Percentiles rank a stretch among this genome's conserved stretches.
phyloP scores from a whole-genome alignment of 2,113 vertebrate genomes.

The Gnathonemus longibarbis region DNA sequence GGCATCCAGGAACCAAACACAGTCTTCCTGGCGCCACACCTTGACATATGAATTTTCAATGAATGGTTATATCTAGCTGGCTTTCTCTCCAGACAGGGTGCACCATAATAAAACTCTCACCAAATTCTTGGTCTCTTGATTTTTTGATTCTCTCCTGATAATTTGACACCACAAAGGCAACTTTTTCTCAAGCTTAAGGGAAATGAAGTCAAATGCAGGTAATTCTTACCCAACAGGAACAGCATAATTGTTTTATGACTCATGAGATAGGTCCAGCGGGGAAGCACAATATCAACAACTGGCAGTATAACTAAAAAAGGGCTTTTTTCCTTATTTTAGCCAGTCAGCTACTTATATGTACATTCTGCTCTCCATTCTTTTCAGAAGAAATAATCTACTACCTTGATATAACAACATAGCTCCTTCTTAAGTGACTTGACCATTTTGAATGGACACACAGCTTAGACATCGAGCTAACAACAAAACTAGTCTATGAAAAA shows the following conservation, averaged over 20 bases:
- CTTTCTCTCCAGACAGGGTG: neutral
- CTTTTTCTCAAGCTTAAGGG: neutral
- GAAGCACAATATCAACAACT: neutral
- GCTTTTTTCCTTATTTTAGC: neutral
- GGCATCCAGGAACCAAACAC: neutral
- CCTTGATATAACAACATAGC: neutral
- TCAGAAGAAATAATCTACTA: neutral
- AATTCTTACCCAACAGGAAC: neutral
- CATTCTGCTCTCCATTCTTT: neutral
- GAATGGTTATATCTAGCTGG: neutral
- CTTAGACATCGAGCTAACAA: neutral
- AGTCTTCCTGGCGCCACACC: neutral
- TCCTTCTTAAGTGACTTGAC: neutral
- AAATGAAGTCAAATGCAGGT: neutral
- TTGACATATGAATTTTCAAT: neutral
- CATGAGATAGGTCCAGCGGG: neutral
- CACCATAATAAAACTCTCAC: neutral
- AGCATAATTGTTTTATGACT: neutral
- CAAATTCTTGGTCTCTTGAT: neutral
- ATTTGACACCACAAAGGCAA: neutral
- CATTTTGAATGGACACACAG: neutral
- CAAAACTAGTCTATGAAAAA: neutral
- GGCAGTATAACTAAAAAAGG: neutral
- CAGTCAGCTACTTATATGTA: neutral
- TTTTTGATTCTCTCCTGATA: no score